Conservation (phyloP, 2,797 vertebrate species). For the Micrastur ruficollis region DNA sequence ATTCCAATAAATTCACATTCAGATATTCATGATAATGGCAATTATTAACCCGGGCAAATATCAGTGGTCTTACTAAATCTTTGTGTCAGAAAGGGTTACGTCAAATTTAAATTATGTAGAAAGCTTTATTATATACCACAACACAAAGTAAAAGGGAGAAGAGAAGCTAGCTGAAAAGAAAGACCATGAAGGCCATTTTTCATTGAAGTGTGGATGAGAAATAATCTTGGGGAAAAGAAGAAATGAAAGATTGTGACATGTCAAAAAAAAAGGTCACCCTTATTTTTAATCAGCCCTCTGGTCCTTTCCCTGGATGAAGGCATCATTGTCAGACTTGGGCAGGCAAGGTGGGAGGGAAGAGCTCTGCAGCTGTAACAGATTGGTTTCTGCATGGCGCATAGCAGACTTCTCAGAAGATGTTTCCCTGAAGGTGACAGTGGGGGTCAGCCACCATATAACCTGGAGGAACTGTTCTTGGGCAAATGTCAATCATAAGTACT, state of each 20-base stretch:
- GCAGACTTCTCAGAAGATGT: neutral
- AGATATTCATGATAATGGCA: neutral
- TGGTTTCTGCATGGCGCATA: neutral
- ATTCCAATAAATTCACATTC: neutral
- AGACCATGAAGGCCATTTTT: slow-evolving; percentile 13
- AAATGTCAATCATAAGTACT: neutral
- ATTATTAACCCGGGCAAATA: slow-evolving; percentile 1
- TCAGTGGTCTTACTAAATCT: neutral
- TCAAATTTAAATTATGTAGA: slow-evolving; percentile 22
- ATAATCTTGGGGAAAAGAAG: slow-evolving; percentile 12
- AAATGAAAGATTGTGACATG: slow-evolving; percentile 37
- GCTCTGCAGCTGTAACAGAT: neutral
- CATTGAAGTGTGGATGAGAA: neutral
- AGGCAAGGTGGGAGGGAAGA: neutral
- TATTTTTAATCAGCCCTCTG: slow-evolving; percentile 24
- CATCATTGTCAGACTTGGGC: neutral
- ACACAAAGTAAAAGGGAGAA: neutral
- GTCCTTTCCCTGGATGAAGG: neutral
- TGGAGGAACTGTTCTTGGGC: neutral
- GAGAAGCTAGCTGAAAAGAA: neutral
- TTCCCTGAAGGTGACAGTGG: neutral
- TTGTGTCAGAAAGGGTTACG: slow-evolving; percentile 16
- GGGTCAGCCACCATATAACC: neutral
- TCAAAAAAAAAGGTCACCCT: slow-evolving; percentile 30
- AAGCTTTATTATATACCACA: neutral